These are phyloP conservation scores for Tichodroma muraria DNA, from an alignment of 2,113 vertebrate genomes.

Conservation along the genomic window DNA sequence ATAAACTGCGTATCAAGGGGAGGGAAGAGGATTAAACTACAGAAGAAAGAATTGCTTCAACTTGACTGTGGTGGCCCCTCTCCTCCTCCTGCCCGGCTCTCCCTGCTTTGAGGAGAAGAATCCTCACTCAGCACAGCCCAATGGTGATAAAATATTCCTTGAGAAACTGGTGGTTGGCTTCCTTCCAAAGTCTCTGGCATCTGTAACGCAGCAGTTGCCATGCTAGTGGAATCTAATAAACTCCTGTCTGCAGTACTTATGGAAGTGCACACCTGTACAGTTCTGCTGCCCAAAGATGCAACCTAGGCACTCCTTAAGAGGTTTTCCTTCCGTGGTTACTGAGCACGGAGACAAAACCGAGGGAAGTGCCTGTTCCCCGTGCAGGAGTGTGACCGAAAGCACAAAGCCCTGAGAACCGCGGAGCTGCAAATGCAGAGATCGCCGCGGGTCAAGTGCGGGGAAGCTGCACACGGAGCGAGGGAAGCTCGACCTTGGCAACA, in stretches of 20 bases:
- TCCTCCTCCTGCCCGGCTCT: not conserved
- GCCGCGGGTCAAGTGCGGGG: not conserved
- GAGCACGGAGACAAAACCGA: not conserved
- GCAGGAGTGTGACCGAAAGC: not conserved
- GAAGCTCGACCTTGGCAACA: not conserved
- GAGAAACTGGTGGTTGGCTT: not conserved
- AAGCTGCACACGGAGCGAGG: rapidly evolving
- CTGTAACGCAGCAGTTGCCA: slow-evolving; percentile 4
- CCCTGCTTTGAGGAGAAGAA: not conserved
- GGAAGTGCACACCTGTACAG: slow-evolving; percentile 7
- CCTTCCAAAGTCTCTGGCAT: not conserved
- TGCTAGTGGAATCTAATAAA: slow-evolving; percentile 15
- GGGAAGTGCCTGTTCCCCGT: not conserved
- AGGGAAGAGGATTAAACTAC: slow-evolving; percentile 41
- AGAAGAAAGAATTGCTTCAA: slow-evolving; percentile 7
- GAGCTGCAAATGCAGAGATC: not conserved
- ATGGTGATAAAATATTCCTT: not conserved
- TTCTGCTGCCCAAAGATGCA: slow-evolving; percentile 3
- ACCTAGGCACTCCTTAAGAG: not conserved
- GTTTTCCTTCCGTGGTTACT: not conserved
- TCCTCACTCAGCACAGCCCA: not conserved
- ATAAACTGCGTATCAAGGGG: slow-evolving; percentile 25
- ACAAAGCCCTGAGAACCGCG: rapidly evolving
- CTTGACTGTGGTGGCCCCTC: slow-evolving; percentile 12
- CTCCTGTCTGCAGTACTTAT: not conserved